Conservation (phyloP, 2,888 invertebrate species). For the Galeopsomyia nigrocyanea region DNA sequence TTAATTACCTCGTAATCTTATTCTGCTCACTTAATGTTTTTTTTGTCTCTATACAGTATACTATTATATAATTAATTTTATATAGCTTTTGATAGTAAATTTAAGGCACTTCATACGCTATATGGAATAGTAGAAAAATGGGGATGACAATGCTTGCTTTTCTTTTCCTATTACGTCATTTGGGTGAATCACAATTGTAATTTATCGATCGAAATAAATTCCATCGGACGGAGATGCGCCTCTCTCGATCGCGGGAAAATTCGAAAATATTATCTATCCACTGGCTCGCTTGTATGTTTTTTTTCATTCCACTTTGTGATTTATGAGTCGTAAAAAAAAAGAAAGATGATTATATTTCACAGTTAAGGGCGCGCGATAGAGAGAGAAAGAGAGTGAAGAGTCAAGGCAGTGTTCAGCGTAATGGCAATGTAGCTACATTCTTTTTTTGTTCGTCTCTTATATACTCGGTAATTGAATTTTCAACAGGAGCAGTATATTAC, state of each 20-base stretch:
- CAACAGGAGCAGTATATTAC: slow-evolving; percentile 18
- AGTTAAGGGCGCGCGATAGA: slow-evolving; percentile 8
- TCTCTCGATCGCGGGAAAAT: slow-evolving; percentile 13
- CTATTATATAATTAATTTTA: slow-evolving; percentile 1
- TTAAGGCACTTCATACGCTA: slow-evolving; percentile 14
- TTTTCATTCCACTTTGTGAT: neutral
- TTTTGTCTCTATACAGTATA: neutral
- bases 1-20: slow-evolving; percentile 43
- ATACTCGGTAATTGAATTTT: slow-evolving; percentile 7
- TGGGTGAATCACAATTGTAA: neutral
- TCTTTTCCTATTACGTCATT: neutral
- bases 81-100: slow-evolving; percentile 31
- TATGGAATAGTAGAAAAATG: slow-evolving; percentile 27
- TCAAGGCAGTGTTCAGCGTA: slow-evolving; percentile 37
- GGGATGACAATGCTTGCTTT: slow-evolving; percentile 25
- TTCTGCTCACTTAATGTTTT: slow-evolving; percentile 42
- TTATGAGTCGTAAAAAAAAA: slow-evolving; percentile 17
- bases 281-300: slow-evolving; percentile 24
- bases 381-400: slow-evolving; percentile 28
- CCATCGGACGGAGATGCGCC: slow-evolving; percentile 21
- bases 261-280: slow-evolving; percentile 15
- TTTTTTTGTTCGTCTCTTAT: slow-evolving; percentile 33
- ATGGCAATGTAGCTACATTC: slow-evolving; percentile 30
- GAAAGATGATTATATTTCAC: slow-evolving; percentile 5
- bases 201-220: neutral